A percentile compares a stretch with the other conserved stretches of the same genome.
These are phyloP conservation scores for Leucania comma DNA, from an alignment of 2,888 invertebrate species.

Conservation along the genomic window DNA sequence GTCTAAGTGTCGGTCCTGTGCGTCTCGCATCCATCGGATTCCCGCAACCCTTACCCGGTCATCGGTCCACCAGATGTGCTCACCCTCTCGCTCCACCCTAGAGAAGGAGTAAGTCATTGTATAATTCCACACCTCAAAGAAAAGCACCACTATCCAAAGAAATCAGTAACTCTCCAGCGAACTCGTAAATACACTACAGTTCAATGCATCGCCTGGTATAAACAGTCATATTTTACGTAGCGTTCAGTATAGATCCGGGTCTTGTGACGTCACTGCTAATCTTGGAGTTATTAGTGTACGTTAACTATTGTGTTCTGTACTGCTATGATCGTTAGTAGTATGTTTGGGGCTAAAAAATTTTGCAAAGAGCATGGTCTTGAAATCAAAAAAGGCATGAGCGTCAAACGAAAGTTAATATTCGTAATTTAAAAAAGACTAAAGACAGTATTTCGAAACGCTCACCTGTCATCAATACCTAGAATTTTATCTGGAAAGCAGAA, in stretches of 20 bases:
- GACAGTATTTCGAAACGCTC: too few relatives aligned
- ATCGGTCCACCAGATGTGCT: too few relatives aligned
- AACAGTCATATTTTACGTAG: conserved; percentile 20
- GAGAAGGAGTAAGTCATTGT: too few relatives aligned
- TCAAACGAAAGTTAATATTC: too few relatives aligned
- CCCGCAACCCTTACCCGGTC: too few relatives aligned
- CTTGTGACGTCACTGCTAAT: conserved; percentile 36
- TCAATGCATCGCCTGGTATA: conserved; percentile 29
- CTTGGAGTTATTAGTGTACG: conserved; percentile 23
- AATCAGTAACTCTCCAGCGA: conserved; percentile 4
- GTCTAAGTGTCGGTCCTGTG: too few relatives aligned
- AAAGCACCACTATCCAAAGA: background rate
- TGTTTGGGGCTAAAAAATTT: background rate
- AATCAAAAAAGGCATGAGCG: background rate
- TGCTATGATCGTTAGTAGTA: background rate
- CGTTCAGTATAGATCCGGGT: conserved; percentile 39
- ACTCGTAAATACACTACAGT: conserved; percentile 27
- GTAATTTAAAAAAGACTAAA: too few relatives aligned
- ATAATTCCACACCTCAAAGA: too few relatives aligned
- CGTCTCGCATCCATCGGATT: too few relatives aligned
- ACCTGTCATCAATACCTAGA: too few relatives aligned
- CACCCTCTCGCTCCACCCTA: too few relatives aligned
- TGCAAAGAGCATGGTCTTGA: background rate
- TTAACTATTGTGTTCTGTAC: conserved; percentile 5
- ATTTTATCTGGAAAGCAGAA: too few relatives aligned